Percentiles rank a stretch among this genome's conserved stretches.
These are phyloP conservation scores for Pelobates fuscus DNA, from an alignment of 2,113 vertebrate species.

Conservation along the genomic window DNA sequence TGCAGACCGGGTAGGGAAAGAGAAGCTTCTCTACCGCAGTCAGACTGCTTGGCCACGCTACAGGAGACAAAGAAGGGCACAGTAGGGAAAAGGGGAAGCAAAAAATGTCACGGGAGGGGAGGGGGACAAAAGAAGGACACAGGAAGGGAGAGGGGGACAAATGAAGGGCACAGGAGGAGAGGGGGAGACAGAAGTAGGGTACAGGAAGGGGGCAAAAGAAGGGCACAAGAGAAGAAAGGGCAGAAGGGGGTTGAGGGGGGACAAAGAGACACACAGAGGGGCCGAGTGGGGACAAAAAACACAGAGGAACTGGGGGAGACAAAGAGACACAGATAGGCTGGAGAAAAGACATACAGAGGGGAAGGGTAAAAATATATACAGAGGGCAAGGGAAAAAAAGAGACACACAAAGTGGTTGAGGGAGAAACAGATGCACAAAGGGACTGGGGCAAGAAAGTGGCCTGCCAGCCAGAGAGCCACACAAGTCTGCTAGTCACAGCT, in stretches of 20 bases:
- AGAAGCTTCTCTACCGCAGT: too few relatives aligned
- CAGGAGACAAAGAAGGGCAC: background rate
- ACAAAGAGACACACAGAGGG: background rate
- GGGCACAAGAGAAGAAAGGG: background rate
- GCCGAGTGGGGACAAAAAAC: too few relatives aligned
- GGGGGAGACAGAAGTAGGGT: background rate
- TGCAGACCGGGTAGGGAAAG: too few relatives aligned
- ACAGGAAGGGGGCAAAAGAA: slow-evolving; percentile 1
- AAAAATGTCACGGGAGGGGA: too few relatives aligned
- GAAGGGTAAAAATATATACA: too few relatives aligned
- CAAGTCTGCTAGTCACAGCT: too few relatives aligned
- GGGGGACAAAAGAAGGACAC: background rate
- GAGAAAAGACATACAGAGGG: too few relatives aligned
- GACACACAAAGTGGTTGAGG: background rate
- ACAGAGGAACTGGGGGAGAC: too few relatives aligned
- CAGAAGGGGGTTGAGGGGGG: background rate
- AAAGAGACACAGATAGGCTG: too few relatives aligned
- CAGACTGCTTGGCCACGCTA: too few relatives aligned
- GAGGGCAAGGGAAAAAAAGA: background rate
- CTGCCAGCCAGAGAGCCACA: too few relatives aligned
- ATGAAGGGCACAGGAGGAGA: background rate
- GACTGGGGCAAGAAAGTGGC: background rate
- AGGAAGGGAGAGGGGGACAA: background rate
- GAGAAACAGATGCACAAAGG: too few relatives aligned
- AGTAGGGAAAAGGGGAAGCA: background rate